Conservation (phyloP, 2,113 vertebrate genomes). For the Psittacus erithacus region DNA sequence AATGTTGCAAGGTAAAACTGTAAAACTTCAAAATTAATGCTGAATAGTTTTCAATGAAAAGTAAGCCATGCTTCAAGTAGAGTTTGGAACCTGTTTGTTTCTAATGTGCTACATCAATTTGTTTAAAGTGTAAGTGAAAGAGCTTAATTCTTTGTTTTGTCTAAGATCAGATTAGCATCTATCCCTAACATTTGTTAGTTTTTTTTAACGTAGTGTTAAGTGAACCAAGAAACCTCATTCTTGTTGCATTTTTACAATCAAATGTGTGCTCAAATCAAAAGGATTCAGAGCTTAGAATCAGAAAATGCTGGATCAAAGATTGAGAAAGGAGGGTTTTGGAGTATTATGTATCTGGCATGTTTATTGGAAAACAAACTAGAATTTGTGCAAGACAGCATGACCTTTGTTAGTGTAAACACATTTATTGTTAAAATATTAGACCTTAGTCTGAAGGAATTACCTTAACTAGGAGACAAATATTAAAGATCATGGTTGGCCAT, state of each 20-base stretch:
- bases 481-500: neutral
- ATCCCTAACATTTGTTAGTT: neutral
- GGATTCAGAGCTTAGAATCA: neutral
- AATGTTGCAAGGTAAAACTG: conserved; percentile 82
- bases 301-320: neutral
- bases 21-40: neutral
- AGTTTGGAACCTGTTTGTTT: neutral
- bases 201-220: neutral
- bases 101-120: neutral
- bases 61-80: neutral
- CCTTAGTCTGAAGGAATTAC: neutral
- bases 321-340: neutral
- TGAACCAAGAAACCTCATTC: neutral
- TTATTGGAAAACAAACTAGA: neutral
- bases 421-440: neutral
- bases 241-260: neutral
- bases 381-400: neutral
- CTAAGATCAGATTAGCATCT: neutral
- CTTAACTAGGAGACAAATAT: neutral
- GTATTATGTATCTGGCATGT: neutral
- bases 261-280: neutral
- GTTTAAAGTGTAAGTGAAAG: neutral
- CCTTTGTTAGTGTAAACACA: neutral
- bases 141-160: neutral
- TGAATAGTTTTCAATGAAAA: neutral